Evolutionary conservation across 1,140 invertebrate species (phyloP).

Genomic region (Lordiphosa clarofinis): DNA sequence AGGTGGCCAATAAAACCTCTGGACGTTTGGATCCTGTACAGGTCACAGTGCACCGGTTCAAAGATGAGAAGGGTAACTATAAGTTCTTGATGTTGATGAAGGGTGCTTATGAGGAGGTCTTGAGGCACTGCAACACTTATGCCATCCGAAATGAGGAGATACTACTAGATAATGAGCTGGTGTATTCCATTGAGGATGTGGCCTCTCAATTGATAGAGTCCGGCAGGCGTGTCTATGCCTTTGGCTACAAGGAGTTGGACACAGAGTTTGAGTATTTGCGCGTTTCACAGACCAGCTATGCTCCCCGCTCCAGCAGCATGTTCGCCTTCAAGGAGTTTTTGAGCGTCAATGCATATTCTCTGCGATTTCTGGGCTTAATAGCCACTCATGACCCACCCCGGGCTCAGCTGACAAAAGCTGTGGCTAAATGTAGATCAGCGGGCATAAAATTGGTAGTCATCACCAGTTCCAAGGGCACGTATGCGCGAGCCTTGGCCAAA

Average conservation of each 20-base stretch:
- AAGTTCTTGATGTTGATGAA: constrained; percentile 38
- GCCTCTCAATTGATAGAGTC: background rate
- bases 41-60: constrained; percentile 32
- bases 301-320: background rate
- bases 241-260: constrained; percentile 31
- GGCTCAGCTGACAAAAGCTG: constrained; percentile 7
- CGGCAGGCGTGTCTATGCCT: constrained; percentile 29
- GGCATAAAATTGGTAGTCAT: constrained; percentile 50
- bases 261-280: background rate
- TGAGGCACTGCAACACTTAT: constrained; percentile 25
- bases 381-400: constrained; percentile 26
- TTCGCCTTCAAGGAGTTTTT: constrained; percentile 11
- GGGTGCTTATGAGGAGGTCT: constrained; percentile 19
- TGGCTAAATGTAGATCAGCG: constrained; percentile 29
- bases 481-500: constrained; percentile 26
- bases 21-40: constrained; percentile 17
- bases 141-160: constrained; percentile 1
- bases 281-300: background rate
- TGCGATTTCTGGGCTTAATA: constrained; percentile 44
- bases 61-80: background rate
- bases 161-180: background rate
- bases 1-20: constrained; percentile 20
- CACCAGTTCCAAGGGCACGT: background rate
- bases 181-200: background rate
- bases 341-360: constrained; percentile 1